Percentiles rank a stretch among this genome's conserved stretches.
Conservation (phyloP, 2,888 invertebrate species). For the Euclidia mi region DNA sequence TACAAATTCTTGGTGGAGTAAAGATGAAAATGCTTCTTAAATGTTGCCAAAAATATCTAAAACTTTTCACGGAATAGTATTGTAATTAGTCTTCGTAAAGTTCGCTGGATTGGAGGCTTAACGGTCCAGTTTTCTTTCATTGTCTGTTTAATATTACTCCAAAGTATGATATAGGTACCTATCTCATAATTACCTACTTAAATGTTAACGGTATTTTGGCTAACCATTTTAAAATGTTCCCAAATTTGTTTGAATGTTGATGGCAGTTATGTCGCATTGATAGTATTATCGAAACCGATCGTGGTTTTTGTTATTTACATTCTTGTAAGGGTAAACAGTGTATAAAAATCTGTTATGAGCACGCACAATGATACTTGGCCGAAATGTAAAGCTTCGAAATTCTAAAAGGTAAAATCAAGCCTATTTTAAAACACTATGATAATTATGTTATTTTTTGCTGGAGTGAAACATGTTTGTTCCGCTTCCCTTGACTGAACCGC, state of each 20-base stretch:
- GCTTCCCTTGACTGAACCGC: constrained; percentile 8
- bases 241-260: too few species aligned
- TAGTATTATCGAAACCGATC: too few species aligned
- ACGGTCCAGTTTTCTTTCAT: constrained; percentile 17
- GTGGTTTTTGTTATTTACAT: too few species aligned
- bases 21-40: constrained; percentile 57
- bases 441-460: not conserved
- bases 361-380: too few species aligned
- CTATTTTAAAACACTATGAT: too few species aligned
- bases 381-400: too few species aligned
- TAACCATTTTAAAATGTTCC: constrained; percentile 1
- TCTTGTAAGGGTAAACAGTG: too few species aligned
- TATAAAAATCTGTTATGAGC: too few species aligned
- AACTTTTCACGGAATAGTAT: constrained; percentile 45
- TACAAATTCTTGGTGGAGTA: constrained; percentile 55
- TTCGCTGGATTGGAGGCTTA: constrained; percentile 18
- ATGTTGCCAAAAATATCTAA: constrained; percentile 50
- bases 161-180: not conserved
- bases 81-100: constrained; percentile 33
- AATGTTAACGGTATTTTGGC: not conserved
- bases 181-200: not conserved
- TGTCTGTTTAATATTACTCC: not conserved
- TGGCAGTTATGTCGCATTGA: too few species aligned
- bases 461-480: constrained; percentile 3
- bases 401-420: too few species aligned